Evolutionary conservation across 2,888 invertebrate genomes (phyloP).

Genomic region (Rhyacophila evoluta): DNA sequence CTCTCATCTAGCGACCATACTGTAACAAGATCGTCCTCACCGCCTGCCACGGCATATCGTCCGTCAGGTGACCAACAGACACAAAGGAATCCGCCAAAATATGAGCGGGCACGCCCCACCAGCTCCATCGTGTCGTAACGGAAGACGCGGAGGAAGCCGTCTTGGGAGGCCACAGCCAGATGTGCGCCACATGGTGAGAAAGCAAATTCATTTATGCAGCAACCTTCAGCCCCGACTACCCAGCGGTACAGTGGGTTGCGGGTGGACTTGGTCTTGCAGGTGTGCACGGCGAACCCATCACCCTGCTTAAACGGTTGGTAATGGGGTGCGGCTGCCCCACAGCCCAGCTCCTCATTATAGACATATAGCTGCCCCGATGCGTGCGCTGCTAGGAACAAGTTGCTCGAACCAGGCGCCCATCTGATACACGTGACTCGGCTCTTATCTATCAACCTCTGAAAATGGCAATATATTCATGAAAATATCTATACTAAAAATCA

Average conservation of each 20-base stretch:
- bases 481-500: too few relatives aligned
- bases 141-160: constrained; percentile 95
- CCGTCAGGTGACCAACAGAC: constrained; percentile 99
- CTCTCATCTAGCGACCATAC: constrained; percentile 95
- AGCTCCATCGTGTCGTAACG: constrained; percentile 98
- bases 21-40: constrained; percentile 98
- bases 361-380: constrained; percentile 97
- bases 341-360: constrained; percentile 95
- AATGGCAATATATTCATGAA: constrained; percentile 57
- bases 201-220: constrained; percentile 94
- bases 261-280: constrained; percentile 96
- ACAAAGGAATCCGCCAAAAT: constrained; percentile 97
- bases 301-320: constrained; percentile 97
- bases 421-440: constrained; percentile 95
- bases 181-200: constrained; percentile 96
- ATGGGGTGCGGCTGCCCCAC: constrained; percentile 90
- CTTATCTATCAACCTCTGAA: constrained; percentile 92
- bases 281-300: constrained; percentile 93
- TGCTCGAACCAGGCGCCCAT: constrained; percentile 97
- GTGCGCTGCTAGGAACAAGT: constrained; percentile 94
- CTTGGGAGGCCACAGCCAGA: constrained; percentile 94
- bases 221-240: constrained; percentile 85
- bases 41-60: constrained; percentile 94
- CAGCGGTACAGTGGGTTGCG: constrained; percentile 95
- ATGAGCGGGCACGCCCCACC: constrained; percentile 92